Evolutionary conservation across 2,888 invertebrate genomes (phyloP).

Genomic region (Thecocarcelia acutangulata): DNA sequence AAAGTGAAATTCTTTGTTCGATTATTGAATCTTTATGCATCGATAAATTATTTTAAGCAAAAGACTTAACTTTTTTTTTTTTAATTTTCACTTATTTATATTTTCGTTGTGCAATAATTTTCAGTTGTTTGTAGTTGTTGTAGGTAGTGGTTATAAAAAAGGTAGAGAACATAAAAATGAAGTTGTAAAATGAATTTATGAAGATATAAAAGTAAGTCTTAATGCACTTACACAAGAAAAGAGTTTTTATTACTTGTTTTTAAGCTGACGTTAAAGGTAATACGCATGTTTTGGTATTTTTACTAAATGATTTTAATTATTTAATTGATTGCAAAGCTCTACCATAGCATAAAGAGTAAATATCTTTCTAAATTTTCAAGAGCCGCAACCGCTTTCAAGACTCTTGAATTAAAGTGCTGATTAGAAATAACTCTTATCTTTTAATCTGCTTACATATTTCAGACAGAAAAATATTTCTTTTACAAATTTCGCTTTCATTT

Average conservation of each 20-base stretch:
- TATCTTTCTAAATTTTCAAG: no score
- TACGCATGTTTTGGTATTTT: no score
- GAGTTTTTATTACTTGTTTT: background rate
- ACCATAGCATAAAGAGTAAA: no score
- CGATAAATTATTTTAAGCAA: constrained; percentile 54
- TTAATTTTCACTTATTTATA: background rate
- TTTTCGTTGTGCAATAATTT: constrained; percentile 22
- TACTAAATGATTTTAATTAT: no score
- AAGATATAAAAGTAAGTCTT: constrained; percentile 27
- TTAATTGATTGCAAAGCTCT: no score
- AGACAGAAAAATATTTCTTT: no score
- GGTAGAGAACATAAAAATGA: constrained; percentile 19
- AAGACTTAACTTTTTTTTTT: constrained; percentile 17
- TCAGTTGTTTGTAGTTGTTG: background rate
- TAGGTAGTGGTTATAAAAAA: background rate
- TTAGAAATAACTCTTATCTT: background rate
- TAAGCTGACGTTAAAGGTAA: background rate
- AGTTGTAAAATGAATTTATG: constrained; percentile 42
- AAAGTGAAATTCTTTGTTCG: constrained; percentile 65
- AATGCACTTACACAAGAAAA: constrained; percentile 26
- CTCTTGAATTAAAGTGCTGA: no score
- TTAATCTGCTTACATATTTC: background rate
- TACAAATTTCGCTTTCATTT: no score
- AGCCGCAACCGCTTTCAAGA: no score
- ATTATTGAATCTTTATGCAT: constrained; percentile 62